phyloP scores from a whole-genome alignment of 2,888 invertebrate species.

The Agonum fuliginosum region DNA sequence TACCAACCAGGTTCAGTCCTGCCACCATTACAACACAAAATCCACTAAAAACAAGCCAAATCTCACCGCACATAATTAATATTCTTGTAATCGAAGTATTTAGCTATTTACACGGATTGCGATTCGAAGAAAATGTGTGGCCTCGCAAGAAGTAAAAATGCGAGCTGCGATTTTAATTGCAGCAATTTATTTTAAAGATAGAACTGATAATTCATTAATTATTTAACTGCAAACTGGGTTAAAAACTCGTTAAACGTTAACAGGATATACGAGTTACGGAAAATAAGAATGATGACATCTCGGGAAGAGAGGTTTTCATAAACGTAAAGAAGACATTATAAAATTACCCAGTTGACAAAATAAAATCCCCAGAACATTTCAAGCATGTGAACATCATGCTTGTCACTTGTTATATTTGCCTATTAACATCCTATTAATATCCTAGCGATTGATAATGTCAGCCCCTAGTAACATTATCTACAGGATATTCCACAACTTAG shows the following conservation, averaged over 20 bases:
- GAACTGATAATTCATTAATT: slow-evolving; percentile 57
- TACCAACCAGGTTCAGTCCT: slow-evolving; percentile 20
- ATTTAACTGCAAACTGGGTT: slow-evolving; percentile 34
- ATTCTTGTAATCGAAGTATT: slow-evolving; percentile 3
- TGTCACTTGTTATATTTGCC: too few species aligned
- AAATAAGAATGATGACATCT: slow-evolving; percentile 7
- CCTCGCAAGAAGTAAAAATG: slow-evolving; percentile 34
- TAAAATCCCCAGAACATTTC: too few species aligned
- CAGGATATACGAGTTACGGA: slow-evolving; percentile 42
- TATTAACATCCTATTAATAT: too few species aligned
- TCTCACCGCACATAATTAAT: background rate
- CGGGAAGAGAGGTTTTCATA: too few species aligned
- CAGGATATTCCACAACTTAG: too few species aligned
- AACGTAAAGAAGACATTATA: too few species aligned
- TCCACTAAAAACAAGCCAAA: background rate
- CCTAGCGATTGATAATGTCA: too few species aligned
- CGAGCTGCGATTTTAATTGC: slow-evolving; percentile 49
- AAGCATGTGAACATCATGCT: too few species aligned
- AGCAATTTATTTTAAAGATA: slow-evolving; percentile 57
- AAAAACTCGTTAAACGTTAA: slow-evolving; percentile 40
- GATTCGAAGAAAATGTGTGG: slow-evolving; percentile 32
- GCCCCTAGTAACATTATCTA: too few species aligned
- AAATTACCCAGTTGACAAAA: too few species aligned
- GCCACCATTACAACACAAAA: slow-evolving; percentile 16
- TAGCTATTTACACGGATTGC: slow-evolving; percentile 9